These are phyloP conservation scores for Brachionus sp. DNA, from an alignment of 1,140 invertebrate genomes.

Conservation along the genomic window DNA sequence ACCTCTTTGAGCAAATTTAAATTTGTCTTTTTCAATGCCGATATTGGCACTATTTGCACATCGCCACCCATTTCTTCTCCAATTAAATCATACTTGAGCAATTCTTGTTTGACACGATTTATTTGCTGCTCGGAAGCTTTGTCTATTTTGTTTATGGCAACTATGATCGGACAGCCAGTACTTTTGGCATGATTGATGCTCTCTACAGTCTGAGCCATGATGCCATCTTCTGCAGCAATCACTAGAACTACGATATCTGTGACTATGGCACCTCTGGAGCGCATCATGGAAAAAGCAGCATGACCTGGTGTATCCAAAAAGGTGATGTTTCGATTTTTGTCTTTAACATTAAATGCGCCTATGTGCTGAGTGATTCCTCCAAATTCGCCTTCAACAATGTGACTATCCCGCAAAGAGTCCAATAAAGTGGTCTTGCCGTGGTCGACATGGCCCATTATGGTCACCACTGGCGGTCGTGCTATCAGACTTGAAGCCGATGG, in stretches of 20 bases:
- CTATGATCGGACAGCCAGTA: constrained; percentile 72
- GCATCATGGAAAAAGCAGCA: constrained; percentile 88
- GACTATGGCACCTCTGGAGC: constrained; percentile 79
- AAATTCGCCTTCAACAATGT: constrained; percentile 83
- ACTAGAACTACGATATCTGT: constrained; percentile 95
- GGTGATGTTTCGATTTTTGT: constrained; percentile 65
- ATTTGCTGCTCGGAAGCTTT: constrained; percentile 63
- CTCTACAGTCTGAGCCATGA: constrained; percentile 89
- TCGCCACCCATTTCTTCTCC: constrained; percentile 87
- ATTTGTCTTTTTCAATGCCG: constrained; percentile 76
- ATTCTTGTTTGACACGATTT: constrained; percentile 66
- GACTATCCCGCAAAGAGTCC: constrained; percentile 78
- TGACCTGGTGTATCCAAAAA: constrained; percentile 99
- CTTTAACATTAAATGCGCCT: constrained; percentile 80
- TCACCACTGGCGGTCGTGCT: constrained; percentile 79
- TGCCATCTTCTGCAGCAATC: constrained; percentile 96
- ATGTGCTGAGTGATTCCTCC: constrained; percentile 99
- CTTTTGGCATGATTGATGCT: constrained; percentile 62
- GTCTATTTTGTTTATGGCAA: constrained; percentile 99
- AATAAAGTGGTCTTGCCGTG: constrained; percentile 97
- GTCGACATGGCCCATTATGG: constrained; percentile 99
- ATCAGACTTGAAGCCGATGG: constrained; percentile 66
- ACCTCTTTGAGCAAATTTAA: constrained; percentile 77
- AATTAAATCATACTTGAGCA: constrained; percentile 72
- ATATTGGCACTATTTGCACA: constrained; percentile 82